phyloP scores from a whole-genome alignment of 2,113 vertebrate genomes.

The Zingel zingel region DNA sequence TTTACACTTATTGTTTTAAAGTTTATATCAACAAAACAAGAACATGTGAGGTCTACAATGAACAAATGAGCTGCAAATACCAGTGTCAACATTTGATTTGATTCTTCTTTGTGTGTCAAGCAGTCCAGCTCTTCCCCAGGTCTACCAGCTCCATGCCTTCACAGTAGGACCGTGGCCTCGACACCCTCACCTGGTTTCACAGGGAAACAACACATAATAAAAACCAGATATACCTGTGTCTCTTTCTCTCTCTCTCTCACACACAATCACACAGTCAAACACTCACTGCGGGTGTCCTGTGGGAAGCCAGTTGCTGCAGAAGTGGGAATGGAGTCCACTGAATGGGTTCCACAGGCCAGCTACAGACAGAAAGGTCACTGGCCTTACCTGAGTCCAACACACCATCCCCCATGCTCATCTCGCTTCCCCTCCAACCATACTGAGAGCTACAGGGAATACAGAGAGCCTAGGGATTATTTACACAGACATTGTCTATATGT shows the following conservation, averaged over 20 bases:
- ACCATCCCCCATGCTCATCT: slow-evolving; percentile 87
- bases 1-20: slow-evolving; percentile 27
- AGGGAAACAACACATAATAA: slow-evolving; percentile 26
- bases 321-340: slow-evolving; percentile 90
- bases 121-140: slow-evolving; percentile 90
- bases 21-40: slow-evolving; percentile 34
- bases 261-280: slow-evolving; percentile 1
- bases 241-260: neutral
- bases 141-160: slow-evolving; percentile 90
- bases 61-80: slow-evolving; percentile 3
- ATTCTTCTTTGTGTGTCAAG: slow-evolving; percentile 71
- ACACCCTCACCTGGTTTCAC: slow-evolving; percentile 72
- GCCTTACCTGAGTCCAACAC: slow-evolving; percentile 92
- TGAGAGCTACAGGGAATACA: slow-evolving; percentile 80
- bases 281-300: slow-evolving; percentile 77
- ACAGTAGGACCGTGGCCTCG: slow-evolving; percentile 84
- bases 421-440: slow-evolving; percentile 87
- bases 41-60: neutral
- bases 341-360: slow-evolving; percentile 90
- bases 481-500: neutral
- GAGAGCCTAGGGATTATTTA: slow-evolving; percentile 4
- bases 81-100: neutral
- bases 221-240: neutral
- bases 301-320: slow-evolving; percentile 84
- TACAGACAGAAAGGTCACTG: slow-evolving; percentile 90